phyloP scores from a whole-genome alignment of 2,797 vertebrate genomes.

The Lutjanus argentimaculatus region DNA sequence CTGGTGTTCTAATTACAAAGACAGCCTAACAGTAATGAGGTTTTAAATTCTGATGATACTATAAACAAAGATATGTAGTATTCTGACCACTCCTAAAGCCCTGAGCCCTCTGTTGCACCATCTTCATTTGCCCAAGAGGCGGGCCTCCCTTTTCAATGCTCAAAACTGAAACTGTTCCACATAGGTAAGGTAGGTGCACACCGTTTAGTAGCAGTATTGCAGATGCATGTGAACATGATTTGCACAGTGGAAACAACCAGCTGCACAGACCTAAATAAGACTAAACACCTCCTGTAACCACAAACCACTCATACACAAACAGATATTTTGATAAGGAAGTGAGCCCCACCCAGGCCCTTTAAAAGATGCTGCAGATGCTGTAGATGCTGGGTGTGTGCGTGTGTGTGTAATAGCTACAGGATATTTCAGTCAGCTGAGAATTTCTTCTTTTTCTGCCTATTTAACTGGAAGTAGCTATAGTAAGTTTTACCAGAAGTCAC shows the following conservation, averaged over 20 bases:
- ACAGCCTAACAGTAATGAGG: background rate
- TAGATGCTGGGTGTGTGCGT: conserved; percentile 15
- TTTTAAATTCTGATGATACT: background rate
- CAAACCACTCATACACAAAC: conserved; percentile 63
- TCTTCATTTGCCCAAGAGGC: background rate
- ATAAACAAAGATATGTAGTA: background rate
- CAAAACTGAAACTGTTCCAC: conserved; percentile 23
- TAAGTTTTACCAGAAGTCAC: conserved; percentile 42
- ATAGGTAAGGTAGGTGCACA: background rate
- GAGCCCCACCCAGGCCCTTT: conserved; percentile 72
- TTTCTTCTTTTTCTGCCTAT: background rate
- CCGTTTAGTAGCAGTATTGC: conserved; percentile 5
- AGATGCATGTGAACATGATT: conserved; percentile 23
- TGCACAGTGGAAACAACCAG: conserved; percentile 31
- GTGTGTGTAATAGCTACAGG: conserved; percentile 14
- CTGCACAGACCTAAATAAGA: conserved; percentile 53
- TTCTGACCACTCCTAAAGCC: background rate
- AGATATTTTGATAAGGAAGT: conserved; percentile 77
- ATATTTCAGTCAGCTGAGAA: conserved; percentile 41
- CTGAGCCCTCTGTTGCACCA: background rate
- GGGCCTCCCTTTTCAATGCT: background rate
- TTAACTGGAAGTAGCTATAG: conserved; percentile 37
- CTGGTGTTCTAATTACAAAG: background rate
- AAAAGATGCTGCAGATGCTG: conserved; percentile 65
- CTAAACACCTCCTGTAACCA: conserved; percentile 58